Conservation (phyloP, 2,113 vertebrate genomes). For the Syngnathoides biaculeatus region DNA sequence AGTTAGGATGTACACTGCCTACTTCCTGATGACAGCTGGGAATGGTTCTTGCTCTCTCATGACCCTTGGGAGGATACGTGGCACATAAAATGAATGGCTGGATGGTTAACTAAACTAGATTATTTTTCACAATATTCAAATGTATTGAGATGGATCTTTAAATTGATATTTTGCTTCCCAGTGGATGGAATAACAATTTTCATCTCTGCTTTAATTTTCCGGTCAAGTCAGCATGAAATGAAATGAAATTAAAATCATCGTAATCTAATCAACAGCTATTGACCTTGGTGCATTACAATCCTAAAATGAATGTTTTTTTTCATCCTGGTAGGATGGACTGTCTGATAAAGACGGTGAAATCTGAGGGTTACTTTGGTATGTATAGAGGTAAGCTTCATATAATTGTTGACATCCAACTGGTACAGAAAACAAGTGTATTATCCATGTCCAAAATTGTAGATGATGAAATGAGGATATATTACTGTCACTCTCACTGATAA, state of each 20-base stretch:
- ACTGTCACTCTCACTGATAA: not conserved
- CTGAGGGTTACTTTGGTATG: constrained; percentile 84
- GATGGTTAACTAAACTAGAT: too few species aligned
- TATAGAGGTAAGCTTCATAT: constrained; percentile 77
- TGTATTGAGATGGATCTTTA: not conserved
- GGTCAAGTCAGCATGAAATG: not conserved
- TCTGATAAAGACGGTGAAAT: constrained; percentile 77
- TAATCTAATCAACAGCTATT: not conserved
- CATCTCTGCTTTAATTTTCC: not conserved
- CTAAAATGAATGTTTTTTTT: not conserved
- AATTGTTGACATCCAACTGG: not conserved
- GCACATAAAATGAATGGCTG: too few species aligned
- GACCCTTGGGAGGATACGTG: too few species aligned
- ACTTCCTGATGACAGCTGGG: too few species aligned
- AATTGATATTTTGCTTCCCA: not conserved
- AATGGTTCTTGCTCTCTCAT: too few species aligned
- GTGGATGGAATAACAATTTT: not conserved
- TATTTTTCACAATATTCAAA: not conserved
- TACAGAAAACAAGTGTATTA: not conserved
- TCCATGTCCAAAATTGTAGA: too few species aligned
- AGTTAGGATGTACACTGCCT: too few species aligned
- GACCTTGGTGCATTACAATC: not conserved
- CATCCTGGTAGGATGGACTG: constrained; percentile 76
- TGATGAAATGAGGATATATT: too few species aligned
- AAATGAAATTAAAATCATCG: not conserved